A percentile compares a stretch with the other conserved stretches of the same genome.
These are phyloP conservation scores for Butastur rufipennis DNA, from an alignment of 2,113 vertebrate species.

Conservation along the genomic window DNA sequence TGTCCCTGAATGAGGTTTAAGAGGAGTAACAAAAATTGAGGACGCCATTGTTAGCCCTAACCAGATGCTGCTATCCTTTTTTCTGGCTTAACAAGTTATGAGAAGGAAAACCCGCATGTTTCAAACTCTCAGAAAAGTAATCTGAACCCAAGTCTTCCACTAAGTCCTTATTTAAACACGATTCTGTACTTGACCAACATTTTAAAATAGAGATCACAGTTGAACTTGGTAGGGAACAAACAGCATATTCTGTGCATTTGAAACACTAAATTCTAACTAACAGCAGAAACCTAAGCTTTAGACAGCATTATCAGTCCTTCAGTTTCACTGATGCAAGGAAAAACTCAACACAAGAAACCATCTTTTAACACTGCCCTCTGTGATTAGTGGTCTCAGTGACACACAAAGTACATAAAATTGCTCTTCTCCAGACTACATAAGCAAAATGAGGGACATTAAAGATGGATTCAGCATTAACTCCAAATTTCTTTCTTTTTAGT, in stretches of 20 bases:
- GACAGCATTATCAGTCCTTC: not conserved
- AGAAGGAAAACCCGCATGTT: not conserved
- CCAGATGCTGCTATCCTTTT: not conserved
- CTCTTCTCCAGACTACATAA: not conserved
- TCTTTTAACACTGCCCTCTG: not conserved
- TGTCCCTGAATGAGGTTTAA: not conserved
- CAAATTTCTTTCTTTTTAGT: not conserved
- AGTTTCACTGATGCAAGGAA: not conserved
- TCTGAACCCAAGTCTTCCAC: not conserved
- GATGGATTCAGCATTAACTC: not conserved
- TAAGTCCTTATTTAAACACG: not conserved
- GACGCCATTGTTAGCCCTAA: not conserved
- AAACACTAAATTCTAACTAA: not conserved
- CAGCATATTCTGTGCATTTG: not conserved
- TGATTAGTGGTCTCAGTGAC: not conserved
- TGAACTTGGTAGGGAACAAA: not conserved
- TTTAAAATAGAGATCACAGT: not conserved
- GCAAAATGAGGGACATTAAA: constrained; percentile 10
- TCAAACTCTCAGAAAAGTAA: not conserved
- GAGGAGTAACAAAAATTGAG: not conserved
- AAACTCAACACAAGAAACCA: not conserved
- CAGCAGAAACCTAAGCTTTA: not conserved
- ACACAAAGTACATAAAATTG: not conserved
- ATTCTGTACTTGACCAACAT: not conserved
- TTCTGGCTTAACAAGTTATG: not conserved